A percentile compares a stretch with the other conserved stretches of the same genome.
These are phyloP conservation scores for Trinectes maculatus DNA, from an alignment of 2,113 vertebrate species.

Conservation along the genomic window DNA sequence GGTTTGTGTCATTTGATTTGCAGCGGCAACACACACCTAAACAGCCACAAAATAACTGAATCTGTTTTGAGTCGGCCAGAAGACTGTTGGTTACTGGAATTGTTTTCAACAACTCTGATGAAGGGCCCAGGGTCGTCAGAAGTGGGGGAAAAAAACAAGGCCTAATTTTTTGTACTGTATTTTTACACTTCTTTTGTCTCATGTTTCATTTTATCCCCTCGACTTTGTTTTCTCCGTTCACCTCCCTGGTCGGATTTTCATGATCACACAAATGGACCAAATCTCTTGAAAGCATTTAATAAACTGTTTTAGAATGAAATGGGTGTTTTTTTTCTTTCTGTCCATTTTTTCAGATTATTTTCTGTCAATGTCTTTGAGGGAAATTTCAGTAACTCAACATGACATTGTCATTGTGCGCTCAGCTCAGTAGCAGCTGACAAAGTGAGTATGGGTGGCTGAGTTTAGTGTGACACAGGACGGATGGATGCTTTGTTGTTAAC, in stretches of 20 bases:
- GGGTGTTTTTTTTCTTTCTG: background rate
- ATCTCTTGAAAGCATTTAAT: conserved; percentile 86
- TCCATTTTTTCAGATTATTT: no score
- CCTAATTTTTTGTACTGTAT: conserved; percentile 80
- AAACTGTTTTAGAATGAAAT: conserved; percentile 78
- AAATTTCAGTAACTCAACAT: no score
- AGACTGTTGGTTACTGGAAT: conserved; percentile 36
- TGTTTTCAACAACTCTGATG: conserved; percentile 53
- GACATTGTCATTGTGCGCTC: no score
- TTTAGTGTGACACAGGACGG: no score
- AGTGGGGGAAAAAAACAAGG: conserved; percentile 59
- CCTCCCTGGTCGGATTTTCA: conserved; percentile 77
- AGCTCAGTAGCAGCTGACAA: no score
- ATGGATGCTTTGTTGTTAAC: no score
- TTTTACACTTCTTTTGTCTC: conserved; percentile 72
- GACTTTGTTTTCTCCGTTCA: conserved; percentile 76
- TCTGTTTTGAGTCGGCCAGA: conserved; percentile 46
- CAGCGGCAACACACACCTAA: conserved; percentile 19
- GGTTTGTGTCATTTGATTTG: conserved; percentile 37
- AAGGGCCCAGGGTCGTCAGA: conserved; percentile 69
- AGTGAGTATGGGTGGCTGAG: no score
- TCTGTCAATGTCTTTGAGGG: no score
- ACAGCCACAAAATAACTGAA: conserved; percentile 47
- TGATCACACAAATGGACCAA: conserved; percentile 83
- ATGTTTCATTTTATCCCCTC: conserved; percentile 42